A percentile compares a stretch with the other conserved stretches of the same genome.
phyloP scores from a whole-genome alignment of 1,140 invertebrate genomes.

The Drosophila azteca region DNA sequence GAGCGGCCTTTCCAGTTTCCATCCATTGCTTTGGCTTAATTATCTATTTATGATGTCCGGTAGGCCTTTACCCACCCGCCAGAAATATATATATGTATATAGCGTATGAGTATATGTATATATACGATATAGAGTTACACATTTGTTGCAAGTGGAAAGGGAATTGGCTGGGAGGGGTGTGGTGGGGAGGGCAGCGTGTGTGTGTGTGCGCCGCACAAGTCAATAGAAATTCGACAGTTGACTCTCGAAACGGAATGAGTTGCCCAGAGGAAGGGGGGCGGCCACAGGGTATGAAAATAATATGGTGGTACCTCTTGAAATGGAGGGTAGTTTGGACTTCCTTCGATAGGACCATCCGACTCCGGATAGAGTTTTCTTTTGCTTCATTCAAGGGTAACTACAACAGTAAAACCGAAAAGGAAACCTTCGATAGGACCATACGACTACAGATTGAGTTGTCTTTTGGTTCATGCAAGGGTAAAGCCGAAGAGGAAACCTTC shows the following conservation, averaged over 20 bases:
- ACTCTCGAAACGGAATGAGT: neutral
- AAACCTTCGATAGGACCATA: no score
- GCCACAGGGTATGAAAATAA: conserved; percentile 27
- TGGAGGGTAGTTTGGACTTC: no score
- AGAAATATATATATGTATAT: conserved; percentile 12
- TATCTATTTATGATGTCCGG: conserved; percentile 65
- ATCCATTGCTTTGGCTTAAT: conserved; percentile 51
- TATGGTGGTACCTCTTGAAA: no score
- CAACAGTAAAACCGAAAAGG: no score
- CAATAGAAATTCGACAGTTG: conserved; percentile 61
- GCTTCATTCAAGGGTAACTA: no score
- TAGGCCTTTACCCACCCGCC: conserved; percentile 21
- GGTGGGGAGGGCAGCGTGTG: neutral
- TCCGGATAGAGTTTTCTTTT: no score
- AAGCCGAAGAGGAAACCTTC: no score
- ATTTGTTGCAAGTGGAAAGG: conserved; percentile 32
- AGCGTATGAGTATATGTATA: neutral
- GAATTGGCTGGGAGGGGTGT: no score
- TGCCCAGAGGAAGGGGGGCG: neutral
- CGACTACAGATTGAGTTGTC: no score
- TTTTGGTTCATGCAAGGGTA: no score
- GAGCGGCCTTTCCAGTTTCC: neutral
- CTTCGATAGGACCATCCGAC: no score
- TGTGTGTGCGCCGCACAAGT: conserved; percentile 49
- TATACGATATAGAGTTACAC: conserved; percentile 21